These are phyloP conservation scores for Endomychus coccineus DNA, from an alignment of 2,888 invertebrate genomes.

Conservation along the genomic window DNA sequence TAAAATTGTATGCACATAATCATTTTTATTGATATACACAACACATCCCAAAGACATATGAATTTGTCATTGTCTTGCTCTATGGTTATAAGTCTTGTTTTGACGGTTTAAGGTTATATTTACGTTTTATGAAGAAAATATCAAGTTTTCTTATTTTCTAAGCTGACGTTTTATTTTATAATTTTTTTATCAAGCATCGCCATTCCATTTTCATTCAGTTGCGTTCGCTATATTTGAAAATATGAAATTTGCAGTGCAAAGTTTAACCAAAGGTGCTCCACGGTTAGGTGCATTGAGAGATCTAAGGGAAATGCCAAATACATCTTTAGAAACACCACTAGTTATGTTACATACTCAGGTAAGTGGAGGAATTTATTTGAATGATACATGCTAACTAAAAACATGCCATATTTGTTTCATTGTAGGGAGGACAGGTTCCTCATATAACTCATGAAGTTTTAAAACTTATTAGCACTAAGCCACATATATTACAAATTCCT, in stretches of 20 bases:
- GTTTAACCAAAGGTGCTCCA: conserved; percentile 52
- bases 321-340: conserved; percentile 64
- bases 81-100: too few species aligned
- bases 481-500: conserved; percentile 63
- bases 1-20: too few species aligned
- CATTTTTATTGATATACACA: too few species aligned
- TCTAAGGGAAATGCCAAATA: conserved; percentile 50
- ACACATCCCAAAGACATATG: too few species aligned
- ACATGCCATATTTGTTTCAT: conserved; percentile 5
- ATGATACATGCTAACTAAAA: not conserved
- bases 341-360: conserved; percentile 70
- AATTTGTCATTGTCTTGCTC: too few species aligned
- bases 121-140: too few species aligned
- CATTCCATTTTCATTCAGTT: not conserved
- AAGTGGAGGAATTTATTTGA: conserved; percentile 21
- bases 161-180: too few species aligned
- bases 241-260: conserved; percentile 68
- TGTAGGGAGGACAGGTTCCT: conserved; percentile 74
- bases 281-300: conserved; percentile 60
- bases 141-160: too few species aligned
- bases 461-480: conserved; percentile 52
- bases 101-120: too few species aligned
- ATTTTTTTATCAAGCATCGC: too few species aligned
- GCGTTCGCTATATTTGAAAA: conserved; percentile 19
- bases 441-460: conserved; percentile 74